Percentiles rank a stretch among this genome's conserved stretches.
These are phyloP conservation scores for Acanthoscelides obtectus DNA, from an alignment of 2,888 invertebrate species.

Conservation along the genomic window DNA sequence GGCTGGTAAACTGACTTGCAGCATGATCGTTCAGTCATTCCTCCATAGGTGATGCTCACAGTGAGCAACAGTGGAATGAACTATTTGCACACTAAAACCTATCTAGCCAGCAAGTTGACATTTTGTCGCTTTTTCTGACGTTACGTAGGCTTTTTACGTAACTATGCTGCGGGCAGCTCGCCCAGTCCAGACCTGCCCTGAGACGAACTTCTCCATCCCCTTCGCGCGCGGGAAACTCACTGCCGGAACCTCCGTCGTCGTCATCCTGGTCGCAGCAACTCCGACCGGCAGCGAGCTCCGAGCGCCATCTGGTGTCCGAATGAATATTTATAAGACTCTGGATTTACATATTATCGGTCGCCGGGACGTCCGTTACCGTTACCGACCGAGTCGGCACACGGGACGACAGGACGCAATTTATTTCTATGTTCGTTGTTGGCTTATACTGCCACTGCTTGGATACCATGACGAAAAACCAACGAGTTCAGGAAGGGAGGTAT, in stretches of 20 bases:
- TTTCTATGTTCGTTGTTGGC: conserved; percentile 2
- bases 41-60: no score
- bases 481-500: not conserved
- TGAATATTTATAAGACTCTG: conserved; percentile 41
- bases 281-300: conserved; percentile 34
- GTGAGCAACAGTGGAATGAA: no score
- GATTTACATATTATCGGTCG: conserved; percentile 43
- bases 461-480: not conserved
- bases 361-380: conserved; percentile 27
- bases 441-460: not conserved
- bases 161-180: no score
- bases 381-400: conserved; percentile 15
- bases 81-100: no score
- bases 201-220: not conserved
- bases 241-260: conserved; percentile 41
- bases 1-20: no score
- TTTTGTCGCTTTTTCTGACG: no score
- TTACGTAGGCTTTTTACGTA: no score
- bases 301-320: conserved; percentile 41
- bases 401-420: conserved; percentile 4
- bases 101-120: no score
- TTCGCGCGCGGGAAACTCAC: conserved; percentile 27
- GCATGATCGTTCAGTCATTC: no score
- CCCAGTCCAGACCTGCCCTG: conserved; percentile 1
- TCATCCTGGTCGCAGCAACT: conserved; percentile 43